Percentiles rank a stretch among this genome's conserved stretches.
Conservation (phyloP, 2,113 vertebrate species). For the Atlantisia rogersi region DNA sequence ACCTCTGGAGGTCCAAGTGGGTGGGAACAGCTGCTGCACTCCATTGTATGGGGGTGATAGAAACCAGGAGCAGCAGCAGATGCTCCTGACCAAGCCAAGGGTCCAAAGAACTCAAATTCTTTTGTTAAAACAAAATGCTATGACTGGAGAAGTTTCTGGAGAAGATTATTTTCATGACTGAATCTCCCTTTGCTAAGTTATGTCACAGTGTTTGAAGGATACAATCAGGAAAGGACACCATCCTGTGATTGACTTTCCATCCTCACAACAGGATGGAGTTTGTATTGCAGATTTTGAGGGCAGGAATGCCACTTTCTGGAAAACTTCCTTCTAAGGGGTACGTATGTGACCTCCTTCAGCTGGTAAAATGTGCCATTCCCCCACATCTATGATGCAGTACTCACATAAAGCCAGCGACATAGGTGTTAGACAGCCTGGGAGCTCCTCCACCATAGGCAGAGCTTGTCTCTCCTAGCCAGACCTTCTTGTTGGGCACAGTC, state of each 20-base stretch:
- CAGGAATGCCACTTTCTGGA: neutral
- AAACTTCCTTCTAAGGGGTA: accelerated
- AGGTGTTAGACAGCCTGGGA: slow-evolving; percentile 85
- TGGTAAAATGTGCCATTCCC: neutral
- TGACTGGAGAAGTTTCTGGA: neutral
- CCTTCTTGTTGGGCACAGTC: slow-evolving; percentile 78
- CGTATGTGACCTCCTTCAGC: neutral
- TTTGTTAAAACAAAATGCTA: neutral
- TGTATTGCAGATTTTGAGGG: neutral
- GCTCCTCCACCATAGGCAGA: slow-evolving; percentile 95
- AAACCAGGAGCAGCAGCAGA: accelerated
- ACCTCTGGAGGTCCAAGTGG: neutral
- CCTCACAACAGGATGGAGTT: neutral
- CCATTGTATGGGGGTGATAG: neutral
- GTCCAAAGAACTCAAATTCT: neutral
- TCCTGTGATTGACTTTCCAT: neutral
- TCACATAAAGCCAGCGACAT: slow-evolving; percentile 94
- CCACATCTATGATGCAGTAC: slow-evolving; percentile 1
- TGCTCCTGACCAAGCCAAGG: neutral
- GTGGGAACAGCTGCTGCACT: neutral
- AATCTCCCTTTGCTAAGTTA: neutral
- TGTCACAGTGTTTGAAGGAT: accelerated
- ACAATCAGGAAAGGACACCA: neutral
- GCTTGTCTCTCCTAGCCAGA: slow-evolving; percentile 96
- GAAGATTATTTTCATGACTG: neutral